These are phyloP conservation scores for Drosophila pallidifrons DNA, from an alignment of 1,140 invertebrate species.

Conservation along the genomic window DNA sequence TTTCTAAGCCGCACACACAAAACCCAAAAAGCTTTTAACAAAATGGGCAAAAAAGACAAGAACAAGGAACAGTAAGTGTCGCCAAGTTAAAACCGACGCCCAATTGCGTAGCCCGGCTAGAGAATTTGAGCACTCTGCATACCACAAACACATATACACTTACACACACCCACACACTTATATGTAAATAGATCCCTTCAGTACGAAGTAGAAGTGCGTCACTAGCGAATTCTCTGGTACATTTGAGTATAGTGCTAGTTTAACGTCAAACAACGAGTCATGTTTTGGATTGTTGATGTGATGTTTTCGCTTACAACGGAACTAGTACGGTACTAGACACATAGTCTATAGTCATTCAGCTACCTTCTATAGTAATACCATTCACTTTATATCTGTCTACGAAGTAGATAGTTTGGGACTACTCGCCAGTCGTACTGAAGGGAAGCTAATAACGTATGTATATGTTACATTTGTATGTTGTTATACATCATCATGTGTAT, in stretches of 20 bases:
- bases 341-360: too few relatives aligned
- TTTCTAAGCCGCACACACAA: conserved; percentile 19
- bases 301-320: too few relatives aligned
- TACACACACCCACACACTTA: conserved; percentile 11
- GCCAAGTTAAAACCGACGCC: neutral
- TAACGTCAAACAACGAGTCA: too few relatives aligned
- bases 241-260: too few relatives aligned
- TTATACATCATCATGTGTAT: conserved; percentile 27
- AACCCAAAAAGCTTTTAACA: neutral
- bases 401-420: too few relatives aligned
- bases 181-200: neutral
- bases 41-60: conserved; percentile 84
- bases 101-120: conserved; percentile 59
- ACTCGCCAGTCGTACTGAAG: too few relatives aligned
- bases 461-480: conserved; percentile 40
- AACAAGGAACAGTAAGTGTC: conserved; percentile 84
- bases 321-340: too few relatives aligned
- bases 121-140: conserved; percentile 60
- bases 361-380: too few relatives aligned
- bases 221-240: too few relatives aligned
- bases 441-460: neutral
- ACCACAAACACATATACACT: neutral
- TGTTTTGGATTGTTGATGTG: too few relatives aligned
- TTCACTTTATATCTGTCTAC: too few relatives aligned
- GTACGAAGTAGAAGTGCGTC: too few relatives aligned